Conservation (phyloP, 2,797 vertebrate genomes). For the Anguilla marmorata region DNA sequence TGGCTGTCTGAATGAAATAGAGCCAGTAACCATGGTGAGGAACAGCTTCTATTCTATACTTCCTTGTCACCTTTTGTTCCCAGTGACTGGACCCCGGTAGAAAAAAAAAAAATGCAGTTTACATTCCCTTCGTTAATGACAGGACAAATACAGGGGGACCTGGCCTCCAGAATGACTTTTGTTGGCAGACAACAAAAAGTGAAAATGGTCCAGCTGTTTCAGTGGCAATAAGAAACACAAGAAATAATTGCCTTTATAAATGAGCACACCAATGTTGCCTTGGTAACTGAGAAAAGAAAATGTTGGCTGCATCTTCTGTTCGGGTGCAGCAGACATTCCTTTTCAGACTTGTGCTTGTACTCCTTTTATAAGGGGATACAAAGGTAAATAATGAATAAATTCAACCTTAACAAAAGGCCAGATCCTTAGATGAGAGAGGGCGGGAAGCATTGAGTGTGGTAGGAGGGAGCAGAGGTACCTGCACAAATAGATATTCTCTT, state of each 20-base stretch:
- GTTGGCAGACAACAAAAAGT: conserved; percentile 17
- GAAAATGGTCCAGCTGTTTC: conserved; percentile 42
- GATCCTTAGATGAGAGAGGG: not conserved
- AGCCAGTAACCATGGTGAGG: conserved; percentile 69
- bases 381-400: conserved; percentile 22
- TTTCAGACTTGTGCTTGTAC: not conserved
- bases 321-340: not conserved
- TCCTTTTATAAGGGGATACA: not conserved
- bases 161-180: conserved; percentile 29
- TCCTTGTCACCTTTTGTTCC: conserved; percentile 24
- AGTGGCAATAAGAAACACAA: conserved; percentile 52
- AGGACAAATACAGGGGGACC: conserved; percentile 12
- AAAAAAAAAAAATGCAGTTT: conserved; percentile 25
- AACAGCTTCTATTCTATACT: conserved; percentile 39
- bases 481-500: not conserved
- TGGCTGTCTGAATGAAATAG: conserved; percentile 69
- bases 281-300: conserved; percentile 59
- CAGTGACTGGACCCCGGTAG: conserved; percentile 31
- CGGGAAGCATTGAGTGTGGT: not conserved
- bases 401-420: not conserved
- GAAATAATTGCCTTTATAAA: conserved; percentile 57
- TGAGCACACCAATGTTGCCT: conserved; percentile 55
- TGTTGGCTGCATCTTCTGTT: conserved; percentile 26
- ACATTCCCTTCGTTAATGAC: conserved; percentile 19
- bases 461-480: not conserved